A percentile compares a stretch with the other conserved stretches of the same genome.
These are phyloP conservation scores for Champsocephalus esox DNA, from an alignment of 2,797 vertebrate genomes.

Conservation along the genomic window DNA sequence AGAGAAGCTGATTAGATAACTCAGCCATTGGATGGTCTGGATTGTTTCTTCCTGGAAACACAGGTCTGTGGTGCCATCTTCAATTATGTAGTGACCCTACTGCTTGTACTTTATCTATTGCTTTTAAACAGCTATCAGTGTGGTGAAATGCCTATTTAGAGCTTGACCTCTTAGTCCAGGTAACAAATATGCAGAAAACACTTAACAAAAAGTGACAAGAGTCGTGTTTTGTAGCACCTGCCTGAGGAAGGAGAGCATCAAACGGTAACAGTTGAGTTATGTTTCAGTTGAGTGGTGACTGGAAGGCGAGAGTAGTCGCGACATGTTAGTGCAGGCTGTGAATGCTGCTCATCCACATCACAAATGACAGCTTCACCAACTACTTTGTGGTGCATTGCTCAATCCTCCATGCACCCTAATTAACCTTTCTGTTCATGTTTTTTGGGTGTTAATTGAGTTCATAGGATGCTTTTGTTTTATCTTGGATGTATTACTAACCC, in stretches of 20 bases:
- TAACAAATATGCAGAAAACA: conserved; percentile 20
- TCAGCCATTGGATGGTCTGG: neutral
- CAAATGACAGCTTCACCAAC: conserved; percentile 27
- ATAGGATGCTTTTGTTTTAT: neutral
- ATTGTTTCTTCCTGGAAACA: conserved; percentile 10
- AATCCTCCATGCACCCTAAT: conserved; percentile 23
- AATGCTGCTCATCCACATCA: conserved; percentile 64
- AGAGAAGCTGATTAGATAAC: conserved; percentile 46
- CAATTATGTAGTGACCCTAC: neutral
- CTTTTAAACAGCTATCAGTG: conserved; percentile 24
- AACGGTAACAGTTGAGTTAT: conserved; percentile 36
- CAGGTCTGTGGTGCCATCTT: neutral
- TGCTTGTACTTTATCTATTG: neutral
- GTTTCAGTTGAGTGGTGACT: conserved; percentile 42
- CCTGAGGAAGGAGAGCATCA: conserved; percentile 17
- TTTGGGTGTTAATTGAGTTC: conserved; percentile 12
- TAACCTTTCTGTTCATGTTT: conserved; percentile 14
- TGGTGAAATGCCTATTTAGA: conserved; percentile 12
- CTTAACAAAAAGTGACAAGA: conserved; percentile 19
- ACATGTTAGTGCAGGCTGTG: conserved; percentile 65
- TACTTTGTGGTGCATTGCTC: conserved; percentile 25
- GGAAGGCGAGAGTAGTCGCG: conserved; percentile 21
- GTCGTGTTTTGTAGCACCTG: conserved; percentile 38
- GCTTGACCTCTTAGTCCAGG: neutral
- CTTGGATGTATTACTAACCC: neutral